These are phyloP conservation scores for Prunella himalayana DNA, from an alignment of 2,113 vertebrate species.

Conservation along the genomic window DNA sequence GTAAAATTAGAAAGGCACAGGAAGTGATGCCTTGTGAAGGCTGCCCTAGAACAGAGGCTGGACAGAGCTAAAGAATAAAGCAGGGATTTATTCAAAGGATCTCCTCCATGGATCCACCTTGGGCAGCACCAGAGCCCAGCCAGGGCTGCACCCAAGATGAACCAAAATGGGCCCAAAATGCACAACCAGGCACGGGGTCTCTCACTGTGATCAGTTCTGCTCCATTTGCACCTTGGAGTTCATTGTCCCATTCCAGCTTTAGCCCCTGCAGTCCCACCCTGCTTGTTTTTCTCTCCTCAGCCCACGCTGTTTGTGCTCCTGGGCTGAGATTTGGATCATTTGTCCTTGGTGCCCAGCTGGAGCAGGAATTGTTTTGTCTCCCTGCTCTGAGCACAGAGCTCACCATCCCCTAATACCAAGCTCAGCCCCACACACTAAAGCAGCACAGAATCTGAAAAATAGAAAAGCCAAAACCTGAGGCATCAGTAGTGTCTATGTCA, in stretches of 20 bases:
- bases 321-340: too few species aligned
- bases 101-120: neutral
- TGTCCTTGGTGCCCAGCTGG: too few species aligned
- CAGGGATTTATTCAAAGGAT: neutral
- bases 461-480: neutral
- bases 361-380: neutral
- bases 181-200: neutral
- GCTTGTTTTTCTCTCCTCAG: too few species aligned
- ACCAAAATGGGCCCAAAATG: neutral
- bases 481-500: neutral
- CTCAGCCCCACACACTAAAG: neutral
- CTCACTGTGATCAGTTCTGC: neutral
- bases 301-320: too few species aligned
- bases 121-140: neutral
- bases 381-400: neutral
- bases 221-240: neutral
- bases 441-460: neutral
- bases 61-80: rapidly evolving
- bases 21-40: neutral
- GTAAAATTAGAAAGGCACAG: neutral
- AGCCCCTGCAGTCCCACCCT: too few species aligned
- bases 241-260: too few species aligned
- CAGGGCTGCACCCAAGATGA: neutral
- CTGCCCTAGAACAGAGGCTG: neutral
- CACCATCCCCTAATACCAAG: neutral